These are phyloP conservation scores for Sebastes melanostomus DNA, from an alignment of 2,797 vertebrate genomes.

Conservation along the genomic window DNA sequence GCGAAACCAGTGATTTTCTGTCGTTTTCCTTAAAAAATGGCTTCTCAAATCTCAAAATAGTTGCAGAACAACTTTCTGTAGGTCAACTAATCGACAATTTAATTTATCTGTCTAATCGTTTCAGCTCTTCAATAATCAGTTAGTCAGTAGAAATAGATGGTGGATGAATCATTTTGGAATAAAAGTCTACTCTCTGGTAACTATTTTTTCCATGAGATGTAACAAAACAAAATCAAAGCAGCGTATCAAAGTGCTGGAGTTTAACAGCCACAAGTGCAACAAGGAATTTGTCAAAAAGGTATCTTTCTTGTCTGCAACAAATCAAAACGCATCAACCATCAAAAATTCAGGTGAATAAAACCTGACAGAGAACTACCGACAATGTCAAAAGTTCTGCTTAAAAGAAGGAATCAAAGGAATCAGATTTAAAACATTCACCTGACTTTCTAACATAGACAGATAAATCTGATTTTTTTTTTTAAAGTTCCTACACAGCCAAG, in stretches of 20 bases:
- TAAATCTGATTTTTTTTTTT: no score
- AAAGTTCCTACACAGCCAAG: not conserved
- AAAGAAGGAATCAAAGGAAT: not conserved
- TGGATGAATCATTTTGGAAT: accelerated
- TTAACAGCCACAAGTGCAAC: not conserved
- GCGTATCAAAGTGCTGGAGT: not conserved
- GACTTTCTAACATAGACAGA: not conserved
- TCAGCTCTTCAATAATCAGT: not conserved
- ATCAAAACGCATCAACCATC: not conserved
- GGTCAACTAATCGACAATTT: not conserved
- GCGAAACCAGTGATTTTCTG: not conserved
- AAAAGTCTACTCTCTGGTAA: not conserved
- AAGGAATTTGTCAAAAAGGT: not conserved
- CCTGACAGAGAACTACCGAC: not conserved
- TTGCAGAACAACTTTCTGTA: not conserved
- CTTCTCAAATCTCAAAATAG: not conserved
- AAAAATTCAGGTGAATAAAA: not conserved
- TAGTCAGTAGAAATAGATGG: not conserved
- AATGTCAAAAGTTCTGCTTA: not conserved
- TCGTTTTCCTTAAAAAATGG: not conserved
- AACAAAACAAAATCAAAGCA: not conserved
- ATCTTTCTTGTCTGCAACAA: not conserved
- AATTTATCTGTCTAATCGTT: not conserved
- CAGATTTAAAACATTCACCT: not conserved
- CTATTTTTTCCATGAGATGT: not conserved